These are phyloP conservation scores for Cryptops parisi DNA, from an alignment of 2,888 invertebrate species.

Conservation along the genomic window DNA sequence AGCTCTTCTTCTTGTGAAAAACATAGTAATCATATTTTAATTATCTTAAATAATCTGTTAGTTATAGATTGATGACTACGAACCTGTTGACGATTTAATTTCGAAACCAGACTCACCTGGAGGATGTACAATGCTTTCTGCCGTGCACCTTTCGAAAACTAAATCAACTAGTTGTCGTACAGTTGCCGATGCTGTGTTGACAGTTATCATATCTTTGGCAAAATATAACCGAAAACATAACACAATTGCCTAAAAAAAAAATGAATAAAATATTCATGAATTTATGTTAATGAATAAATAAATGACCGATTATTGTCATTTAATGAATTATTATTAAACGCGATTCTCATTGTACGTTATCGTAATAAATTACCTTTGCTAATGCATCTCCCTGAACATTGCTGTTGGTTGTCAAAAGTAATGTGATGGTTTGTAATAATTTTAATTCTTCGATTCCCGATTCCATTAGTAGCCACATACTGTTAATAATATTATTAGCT, in stretches of 20 bases:
- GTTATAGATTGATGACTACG: neutral
- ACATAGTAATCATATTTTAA: neutral
- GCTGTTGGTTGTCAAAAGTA: conserved; percentile 87
- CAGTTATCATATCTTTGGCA: conserved; percentile 83
- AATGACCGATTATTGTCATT: too few relatives aligned
- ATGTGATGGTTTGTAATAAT: conserved; percentile 85
- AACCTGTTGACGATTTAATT: neutral
- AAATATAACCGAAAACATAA: conserved; percentile 94
- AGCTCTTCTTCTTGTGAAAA: neutral
- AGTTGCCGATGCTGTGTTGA: conserved; percentile 95
- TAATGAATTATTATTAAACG: too few relatives aligned
- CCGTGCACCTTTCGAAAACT: conserved; percentile 71
- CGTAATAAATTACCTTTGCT: conserved; percentile 57
- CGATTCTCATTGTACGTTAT: too few relatives aligned
- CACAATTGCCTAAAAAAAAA: conserved; percentile 59
- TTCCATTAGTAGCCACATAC: conserved; percentile 86
- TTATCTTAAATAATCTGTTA: neutral
- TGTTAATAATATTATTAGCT: conserved; percentile 81
- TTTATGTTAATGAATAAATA: conserved; percentile 1
- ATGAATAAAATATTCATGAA: conserved; percentile 6
- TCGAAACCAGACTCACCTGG: conserved; percentile 22
- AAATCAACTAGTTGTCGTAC: conserved; percentile 87
- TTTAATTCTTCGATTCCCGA: conserved; percentile 89
- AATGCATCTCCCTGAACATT: conserved; percentile 87
- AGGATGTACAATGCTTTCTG: conserved; percentile 41